phyloP scores from a whole-genome alignment of 2,113 vertebrate species.

The Trichechus manatus region DNA sequence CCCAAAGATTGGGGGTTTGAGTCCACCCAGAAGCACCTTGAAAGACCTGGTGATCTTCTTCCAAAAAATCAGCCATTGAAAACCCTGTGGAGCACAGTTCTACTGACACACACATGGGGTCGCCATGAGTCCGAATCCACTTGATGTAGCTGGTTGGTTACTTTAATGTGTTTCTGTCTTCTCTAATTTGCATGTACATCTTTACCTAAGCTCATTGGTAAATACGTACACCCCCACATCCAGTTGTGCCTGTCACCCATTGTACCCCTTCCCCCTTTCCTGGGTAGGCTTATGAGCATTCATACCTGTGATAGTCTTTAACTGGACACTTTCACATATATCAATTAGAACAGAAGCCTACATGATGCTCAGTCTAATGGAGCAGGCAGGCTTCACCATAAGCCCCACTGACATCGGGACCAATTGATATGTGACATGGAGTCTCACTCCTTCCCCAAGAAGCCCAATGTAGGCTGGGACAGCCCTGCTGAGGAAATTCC shows the following conservation, averaged over 20 bases:
- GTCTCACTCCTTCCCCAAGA: background rate
- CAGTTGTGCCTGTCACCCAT: background rate
- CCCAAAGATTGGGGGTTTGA: background rate
- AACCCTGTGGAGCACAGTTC: background rate
- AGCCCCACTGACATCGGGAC: fast-evolving
- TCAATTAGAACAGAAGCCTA: background rate
- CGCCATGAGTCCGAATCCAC: background rate
- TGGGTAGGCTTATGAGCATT: background rate
- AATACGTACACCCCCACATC: background rate
- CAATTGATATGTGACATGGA: background rate
- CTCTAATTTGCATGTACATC: background rate
- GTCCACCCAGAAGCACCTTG: background rate
- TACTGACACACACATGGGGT: background rate
- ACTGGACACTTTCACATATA: background rate
- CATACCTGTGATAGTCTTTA: background rate
- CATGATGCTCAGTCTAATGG: background rate
- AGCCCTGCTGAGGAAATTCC: background rate
- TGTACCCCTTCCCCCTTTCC: background rate
- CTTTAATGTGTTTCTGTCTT: background rate
- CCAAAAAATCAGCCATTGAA: background rate
- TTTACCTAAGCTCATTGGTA: background rate
- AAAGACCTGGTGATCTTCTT: background rate
- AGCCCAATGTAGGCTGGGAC: background rate
- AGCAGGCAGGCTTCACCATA: background rate
- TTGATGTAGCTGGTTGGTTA: background rate